Base-by-base conservation (phyloP, 1,140 invertebrate genomes). In the Papilio machaon region DNA sequence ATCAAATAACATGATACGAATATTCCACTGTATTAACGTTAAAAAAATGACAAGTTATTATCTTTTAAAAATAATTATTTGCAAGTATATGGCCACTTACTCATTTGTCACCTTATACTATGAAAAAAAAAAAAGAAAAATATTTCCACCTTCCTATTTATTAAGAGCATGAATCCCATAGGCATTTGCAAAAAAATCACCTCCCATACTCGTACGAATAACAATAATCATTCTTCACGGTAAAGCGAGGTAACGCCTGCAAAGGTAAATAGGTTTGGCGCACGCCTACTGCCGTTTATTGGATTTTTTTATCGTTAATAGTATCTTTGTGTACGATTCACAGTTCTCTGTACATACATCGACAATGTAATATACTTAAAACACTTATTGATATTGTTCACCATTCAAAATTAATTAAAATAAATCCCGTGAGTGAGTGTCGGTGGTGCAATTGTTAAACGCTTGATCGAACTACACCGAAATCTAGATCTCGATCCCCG, bases 171-270 rank as follows among this genome's bases (percentile, higher is more conserved):
- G 19, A 64, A 23, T 64, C 19, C 10, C 9, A 64, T 64, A 19
- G 58, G 58, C 58, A 64, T 23, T 64, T 64, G 19, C 19, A 64
- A 64, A 64, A 54, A 64, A 73, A 46, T 43, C 30, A 43, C 30
- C 38, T 30, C 67, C 6, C 23, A 74, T 74, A n/a, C n/a, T n/a
- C n/a, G n/a, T n/a, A 49, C 73, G 10, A 38, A 74, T 74, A 74
- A 47, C 35, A 43, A 47, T 74, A 47, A 74, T 74, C 73, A 47
- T 74, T 74, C n/a, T 49, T 74, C n/a, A 49, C 38, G 46, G 73
- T 4, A 74, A 74, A 46, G 35, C 73, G 73, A 47, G 43, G 46
- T 74, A 74, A 74, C 73, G 46, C 35, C 73, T 47, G n/a, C 38
- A 43, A 73, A 73, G 43, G 43, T 43, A 46, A 74, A 74, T 19